phyloP scores from a whole-genome alignment of 2,113 vertebrate species.

The Gracilinanus agilis region DNA sequence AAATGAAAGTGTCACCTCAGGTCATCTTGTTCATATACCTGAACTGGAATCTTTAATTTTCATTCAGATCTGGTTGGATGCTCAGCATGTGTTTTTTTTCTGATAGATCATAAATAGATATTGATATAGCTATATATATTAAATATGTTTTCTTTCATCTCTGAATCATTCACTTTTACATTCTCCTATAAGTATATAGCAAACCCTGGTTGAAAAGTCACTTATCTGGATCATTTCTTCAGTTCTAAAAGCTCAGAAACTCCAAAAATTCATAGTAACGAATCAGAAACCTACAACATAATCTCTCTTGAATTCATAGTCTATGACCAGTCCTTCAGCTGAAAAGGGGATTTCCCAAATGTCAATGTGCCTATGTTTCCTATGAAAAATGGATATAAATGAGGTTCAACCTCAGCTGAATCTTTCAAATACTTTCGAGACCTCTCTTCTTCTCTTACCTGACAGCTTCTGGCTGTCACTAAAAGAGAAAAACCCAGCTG shows the following conservation, averaged over 20 bases:
- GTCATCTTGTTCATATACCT: not conserved
- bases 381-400: constrained; percentile 8
- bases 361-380: not conserved
- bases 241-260: constrained; percentile 1
- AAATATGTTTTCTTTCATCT: not conserved
- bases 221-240: constrained; percentile 33
- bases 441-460: not conserved
- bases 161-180: not conserved
- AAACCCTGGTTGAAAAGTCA: not conserved
- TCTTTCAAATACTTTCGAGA: not conserved
- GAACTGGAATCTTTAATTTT: not conserved
- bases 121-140: not conserved
- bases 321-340: not conserved
- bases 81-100: not conserved
- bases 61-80: not conserved
- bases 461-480: not conserved
- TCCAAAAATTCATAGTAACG: not conserved
- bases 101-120: not conserved
- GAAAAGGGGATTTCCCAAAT: not conserved
- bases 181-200: not conserved
- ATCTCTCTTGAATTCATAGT: not conserved
- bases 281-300: not conserved
- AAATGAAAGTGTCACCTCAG: not conserved
- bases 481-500: constrained; percentile 36
- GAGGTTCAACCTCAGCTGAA: not conserved